Evolutionary conservation across 53 echinoderm and acorn worm species (phyloP).

Genomic region (Henricia sp.): DNA sequence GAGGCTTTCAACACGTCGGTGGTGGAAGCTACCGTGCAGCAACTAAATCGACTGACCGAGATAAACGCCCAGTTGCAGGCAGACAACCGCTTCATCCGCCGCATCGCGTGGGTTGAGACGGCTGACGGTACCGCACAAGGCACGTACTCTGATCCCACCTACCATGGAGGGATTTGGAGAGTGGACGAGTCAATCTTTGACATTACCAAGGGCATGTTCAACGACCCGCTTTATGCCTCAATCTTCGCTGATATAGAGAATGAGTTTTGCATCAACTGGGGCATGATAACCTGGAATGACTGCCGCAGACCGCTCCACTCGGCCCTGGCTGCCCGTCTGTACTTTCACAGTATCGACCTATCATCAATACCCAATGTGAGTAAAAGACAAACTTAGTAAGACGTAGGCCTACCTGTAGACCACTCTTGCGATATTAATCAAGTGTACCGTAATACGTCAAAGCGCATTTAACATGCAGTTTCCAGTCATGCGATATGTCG

Average conservation of each 20-base stretch:
- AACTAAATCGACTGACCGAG: not conserved
- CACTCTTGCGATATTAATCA: too few species aligned
- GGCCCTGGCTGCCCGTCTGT: conserved; percentile 31
- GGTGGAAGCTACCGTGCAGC: conserved; percentile 11
- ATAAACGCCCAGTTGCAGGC: not conserved
- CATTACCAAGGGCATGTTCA: not conserved
- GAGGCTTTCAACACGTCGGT: not conserved
- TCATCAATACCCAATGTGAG: not conserved
- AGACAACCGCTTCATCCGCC: conserved; percentile 11
- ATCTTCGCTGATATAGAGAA: conserved; percentile 4
- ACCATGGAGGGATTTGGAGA: conserved; percentile 45
- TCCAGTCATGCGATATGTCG: too few species aligned
- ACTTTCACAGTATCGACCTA: not conserved
- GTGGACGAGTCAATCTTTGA: conserved; percentile 12
- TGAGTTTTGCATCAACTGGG: not conserved
- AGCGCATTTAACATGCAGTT: too few species aligned
- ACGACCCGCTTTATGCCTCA: not conserved
- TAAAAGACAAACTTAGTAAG: not conserved
- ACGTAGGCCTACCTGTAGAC: too few species aligned
- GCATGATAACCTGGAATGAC: not conserved
- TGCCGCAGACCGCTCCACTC: conserved; percentile 31
- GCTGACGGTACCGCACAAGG: not conserved
- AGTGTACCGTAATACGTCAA: too few species aligned
- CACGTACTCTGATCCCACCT: conserved; percentile 27
- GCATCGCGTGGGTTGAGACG: conserved; percentile 39